These are phyloP conservation scores for Melinaea marsaeus DNA, from an alignment of 2,888 invertebrate genomes.

Conservation along the genomic window DNA sequence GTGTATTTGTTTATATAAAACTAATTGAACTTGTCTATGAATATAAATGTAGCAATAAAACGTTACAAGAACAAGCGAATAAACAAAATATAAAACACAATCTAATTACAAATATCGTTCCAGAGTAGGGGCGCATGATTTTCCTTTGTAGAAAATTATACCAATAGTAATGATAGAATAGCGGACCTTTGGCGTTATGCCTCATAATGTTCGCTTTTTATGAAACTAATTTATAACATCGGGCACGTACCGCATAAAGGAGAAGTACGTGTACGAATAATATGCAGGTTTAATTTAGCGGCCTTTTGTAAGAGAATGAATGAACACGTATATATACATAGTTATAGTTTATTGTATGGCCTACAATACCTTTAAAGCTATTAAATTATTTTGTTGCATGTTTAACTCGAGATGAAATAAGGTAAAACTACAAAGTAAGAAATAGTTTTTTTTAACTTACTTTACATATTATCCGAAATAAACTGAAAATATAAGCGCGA, in stretches of 20 bases:
- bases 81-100: too few species aligned
- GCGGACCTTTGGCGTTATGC: conserved; percentile 11
- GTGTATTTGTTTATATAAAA: too few species aligned
- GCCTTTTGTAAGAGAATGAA: conserved; percentile 8
- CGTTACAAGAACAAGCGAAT: too few species aligned
- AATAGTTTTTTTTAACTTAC: not conserved
- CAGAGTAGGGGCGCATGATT: not conserved
- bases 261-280: conserved; percentile 27
- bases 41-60: too few species aligned
- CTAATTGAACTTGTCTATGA: too few species aligned
- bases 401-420: not conserved
- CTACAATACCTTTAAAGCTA: conserved; percentile 2
- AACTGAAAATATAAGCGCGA: not conserved
- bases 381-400: conserved; percentile 5
- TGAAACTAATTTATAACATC: conserved; percentile 67
- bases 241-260: conserved; percentile 38
- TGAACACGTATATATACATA: not conserved
- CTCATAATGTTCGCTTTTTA: conserved; percentile 39
- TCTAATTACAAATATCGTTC: too few species aligned
- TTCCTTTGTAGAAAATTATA: conserved; percentile 11
- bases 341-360: not conserved
- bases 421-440: not conserved
- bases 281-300: conserved; percentile 7
- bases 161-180: conserved; percentile 9
- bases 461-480: not conserved